These are phyloP conservation scores for Callosobruchus maculatus DNA, from an alignment of 2,888 invertebrate species.

Conservation along the genomic window DNA sequence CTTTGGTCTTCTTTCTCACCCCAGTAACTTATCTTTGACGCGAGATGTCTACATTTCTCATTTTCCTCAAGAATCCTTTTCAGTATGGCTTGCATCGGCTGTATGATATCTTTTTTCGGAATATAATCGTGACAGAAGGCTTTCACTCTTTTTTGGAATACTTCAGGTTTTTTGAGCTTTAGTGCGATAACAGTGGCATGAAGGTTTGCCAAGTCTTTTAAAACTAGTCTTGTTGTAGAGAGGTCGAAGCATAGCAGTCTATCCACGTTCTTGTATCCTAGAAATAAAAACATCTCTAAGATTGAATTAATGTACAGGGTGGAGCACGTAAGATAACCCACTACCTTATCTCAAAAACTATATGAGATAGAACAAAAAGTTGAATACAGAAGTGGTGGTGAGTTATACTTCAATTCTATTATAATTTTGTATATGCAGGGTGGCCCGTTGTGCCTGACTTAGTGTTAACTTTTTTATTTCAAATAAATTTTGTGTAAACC, in stretches of 20 bases:
- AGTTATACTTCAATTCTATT: too few relatives aligned
- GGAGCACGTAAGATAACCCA: too few relatives aligned
- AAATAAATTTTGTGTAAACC: too few relatives aligned
- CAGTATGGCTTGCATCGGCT: not conserved
- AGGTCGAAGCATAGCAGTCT: slow-evolving; percentile 52
- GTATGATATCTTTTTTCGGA: slow-evolving; percentile 1
- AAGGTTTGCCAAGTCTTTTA: slow-evolving; percentile 52
- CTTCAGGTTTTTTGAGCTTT: slow-evolving; percentile 46
- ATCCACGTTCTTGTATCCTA: slow-evolving; percentile 52
- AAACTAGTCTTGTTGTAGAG: slow-evolving; percentile 46
- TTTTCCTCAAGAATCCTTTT: slow-evolving; percentile 7
- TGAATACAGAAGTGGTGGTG: too few relatives aligned
- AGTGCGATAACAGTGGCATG: slow-evolving; percentile 56
- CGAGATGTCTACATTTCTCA: not conserved
- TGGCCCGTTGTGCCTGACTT: too few relatives aligned
- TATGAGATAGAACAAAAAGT: too few relatives aligned
- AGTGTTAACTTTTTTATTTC: too few relatives aligned
- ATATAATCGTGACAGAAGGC: slow-evolving; percentile 35
- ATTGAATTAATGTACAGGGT: too few relatives aligned
- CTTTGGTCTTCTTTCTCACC: not conserved
- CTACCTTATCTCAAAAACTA: too few relatives aligned
- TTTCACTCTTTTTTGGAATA: slow-evolving; percentile 40
- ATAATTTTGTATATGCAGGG: too few relatives aligned
- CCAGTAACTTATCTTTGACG: slow-evolving; percentile 4
- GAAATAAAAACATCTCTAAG: slow-evolving; percentile 1